Evolutionary conservation across 2,888 invertebrate species (phyloP).

Genomic region (Stenchaetothrips biformis): DNA sequence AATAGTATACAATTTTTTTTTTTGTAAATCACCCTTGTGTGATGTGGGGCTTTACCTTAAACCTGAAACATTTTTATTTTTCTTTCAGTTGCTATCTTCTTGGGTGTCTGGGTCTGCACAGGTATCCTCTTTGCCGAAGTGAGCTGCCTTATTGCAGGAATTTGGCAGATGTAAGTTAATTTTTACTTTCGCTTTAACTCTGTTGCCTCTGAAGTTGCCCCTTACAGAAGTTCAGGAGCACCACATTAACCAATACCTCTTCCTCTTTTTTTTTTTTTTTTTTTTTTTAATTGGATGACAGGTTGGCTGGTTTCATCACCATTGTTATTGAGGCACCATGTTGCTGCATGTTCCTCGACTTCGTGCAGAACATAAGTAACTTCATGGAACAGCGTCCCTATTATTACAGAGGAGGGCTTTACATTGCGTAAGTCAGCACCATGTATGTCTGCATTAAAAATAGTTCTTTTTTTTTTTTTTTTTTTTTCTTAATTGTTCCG

Average conservation of each 20-base stretch:
- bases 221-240: neutral
- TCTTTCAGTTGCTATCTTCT: conserved; percentile 74
- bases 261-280: neutral
- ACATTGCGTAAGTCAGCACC: conserved; percentile 67
- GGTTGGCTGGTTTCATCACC: conserved; percentile 78
- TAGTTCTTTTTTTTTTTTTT: too few relatives aligned
- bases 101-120: conserved; percentile 72
- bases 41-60: neutral
- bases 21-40: neutral
- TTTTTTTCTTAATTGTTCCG: too few relatives aligned
- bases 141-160: conserved; percentile 67
- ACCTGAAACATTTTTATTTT: conserved; percentile 30
- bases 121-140: conserved; percentile 60
- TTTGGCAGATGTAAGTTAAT: conserved; percentile 68
- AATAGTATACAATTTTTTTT: too few relatives aligned
- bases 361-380: conserved; percentile 79
- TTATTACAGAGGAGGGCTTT: conserved; percentile 83
- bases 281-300: conserved; percentile 39
- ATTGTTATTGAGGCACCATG: conserved; percentile 92
- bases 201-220: neutral
- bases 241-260: neutral
- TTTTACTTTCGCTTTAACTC: neutral
- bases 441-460: conserved; percentile 14
- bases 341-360: conserved; percentile 94
- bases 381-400: conserved; percentile 78